A percentile compares a stretch with the other conserved stretches of the same genome.
phyloP scores from a whole-genome alignment of 2,888 invertebrate genomes.

The Yponomeuta plumbellus region DNA sequence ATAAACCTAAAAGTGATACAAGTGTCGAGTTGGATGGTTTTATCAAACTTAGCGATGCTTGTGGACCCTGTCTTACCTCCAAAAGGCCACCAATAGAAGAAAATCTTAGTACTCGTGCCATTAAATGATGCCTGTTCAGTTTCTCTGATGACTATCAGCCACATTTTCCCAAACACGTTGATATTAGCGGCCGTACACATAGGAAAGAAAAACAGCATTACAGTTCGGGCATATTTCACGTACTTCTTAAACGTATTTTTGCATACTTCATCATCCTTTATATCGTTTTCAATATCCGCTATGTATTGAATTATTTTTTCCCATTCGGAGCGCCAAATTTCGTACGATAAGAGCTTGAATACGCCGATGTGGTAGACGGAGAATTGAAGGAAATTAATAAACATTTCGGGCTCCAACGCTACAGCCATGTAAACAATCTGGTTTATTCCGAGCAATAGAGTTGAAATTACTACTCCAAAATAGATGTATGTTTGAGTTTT shows the following conservation, averaged over 20 bases:
- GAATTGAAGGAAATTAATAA: slow-evolving; percentile 12
- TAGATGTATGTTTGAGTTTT: slow-evolving; percentile 9
- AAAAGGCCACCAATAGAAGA: slow-evolving; percentile 32
- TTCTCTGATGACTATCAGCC: background rate
- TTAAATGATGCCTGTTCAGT: background rate
- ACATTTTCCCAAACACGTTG: background rate
- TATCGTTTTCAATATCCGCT: slow-evolving; percentile 12
- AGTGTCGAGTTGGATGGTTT: no score
- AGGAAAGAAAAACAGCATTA: slow-evolving; percentile 6
- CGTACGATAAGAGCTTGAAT: slow-evolving; percentile 14
- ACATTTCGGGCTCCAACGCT: background rate
- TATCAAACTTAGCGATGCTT: background rate
- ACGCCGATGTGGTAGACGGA: slow-evolving; percentile 12
- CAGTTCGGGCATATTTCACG: slow-evolving; percentile 13
- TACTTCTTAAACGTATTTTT: slow-evolving; percentile 8
- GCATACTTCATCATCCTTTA: slow-evolving; percentile 1
- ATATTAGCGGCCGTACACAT: background rate
- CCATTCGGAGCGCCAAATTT: background rate
- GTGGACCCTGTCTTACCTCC: background rate
- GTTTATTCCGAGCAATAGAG: background rate
- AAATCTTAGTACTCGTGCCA: background rate
- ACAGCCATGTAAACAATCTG: background rate
- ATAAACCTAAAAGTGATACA: no score
- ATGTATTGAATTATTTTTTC: slow-evolving; percentile 9
- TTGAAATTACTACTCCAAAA: background rate